Evolutionary conservation across 1,140 invertebrate genomes (phyloP).

Genomic region (Drosophila persimilis): DNA sequence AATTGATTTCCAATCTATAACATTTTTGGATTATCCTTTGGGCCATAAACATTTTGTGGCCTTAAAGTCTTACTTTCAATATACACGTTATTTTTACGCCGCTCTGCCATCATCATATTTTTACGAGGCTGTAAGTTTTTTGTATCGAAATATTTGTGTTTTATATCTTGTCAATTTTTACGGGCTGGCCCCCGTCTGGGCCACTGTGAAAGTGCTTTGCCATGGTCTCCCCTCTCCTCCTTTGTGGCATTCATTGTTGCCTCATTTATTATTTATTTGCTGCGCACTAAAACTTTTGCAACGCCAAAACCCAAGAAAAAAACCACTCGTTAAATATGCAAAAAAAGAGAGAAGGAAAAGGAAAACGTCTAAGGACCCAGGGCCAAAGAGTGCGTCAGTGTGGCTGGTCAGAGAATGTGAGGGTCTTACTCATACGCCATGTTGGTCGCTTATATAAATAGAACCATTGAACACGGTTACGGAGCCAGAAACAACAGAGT

Average conservation of each 20-base stretch:
- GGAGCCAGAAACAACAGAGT: conserved; percentile 38
- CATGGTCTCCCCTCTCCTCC: background rate
- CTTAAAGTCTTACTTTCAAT: conserved; percentile 31
- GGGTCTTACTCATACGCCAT: conserved; percentile 52
- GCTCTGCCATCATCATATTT: conserved; percentile 32
- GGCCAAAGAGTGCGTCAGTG: conserved; percentile 6
- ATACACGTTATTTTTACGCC: conserved; percentile 18
- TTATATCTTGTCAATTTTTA: conserved; percentile 59
- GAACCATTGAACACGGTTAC: conserved; percentile 18
- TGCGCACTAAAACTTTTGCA: conserved; percentile 47
- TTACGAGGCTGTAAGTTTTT: conserved; percentile 45
- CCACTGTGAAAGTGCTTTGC: conserved; percentile 24
- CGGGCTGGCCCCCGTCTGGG: conserved; percentile 14
- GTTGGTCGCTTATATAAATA: conserved; percentile 26
- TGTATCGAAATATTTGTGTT: conserved; percentile 38
- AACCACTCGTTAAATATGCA: conserved; percentile 61
- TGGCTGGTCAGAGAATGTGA: conserved; percentile 17
- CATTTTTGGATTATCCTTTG: conserved; percentile 31
- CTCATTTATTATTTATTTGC: conserved; percentile 64
- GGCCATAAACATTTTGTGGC: conserved; percentile 35
- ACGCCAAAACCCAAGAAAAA: conserved; percentile 19
- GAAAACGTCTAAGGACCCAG: conserved; percentile 1
- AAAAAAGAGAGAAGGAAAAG: conserved; percentile 24
- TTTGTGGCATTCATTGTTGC: conserved; percentile 22
- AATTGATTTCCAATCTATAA: conserved; percentile 39